phyloP scores from a whole-genome alignment of 1,140 invertebrate species.

The Trichogramma pretiosum region DNA sequence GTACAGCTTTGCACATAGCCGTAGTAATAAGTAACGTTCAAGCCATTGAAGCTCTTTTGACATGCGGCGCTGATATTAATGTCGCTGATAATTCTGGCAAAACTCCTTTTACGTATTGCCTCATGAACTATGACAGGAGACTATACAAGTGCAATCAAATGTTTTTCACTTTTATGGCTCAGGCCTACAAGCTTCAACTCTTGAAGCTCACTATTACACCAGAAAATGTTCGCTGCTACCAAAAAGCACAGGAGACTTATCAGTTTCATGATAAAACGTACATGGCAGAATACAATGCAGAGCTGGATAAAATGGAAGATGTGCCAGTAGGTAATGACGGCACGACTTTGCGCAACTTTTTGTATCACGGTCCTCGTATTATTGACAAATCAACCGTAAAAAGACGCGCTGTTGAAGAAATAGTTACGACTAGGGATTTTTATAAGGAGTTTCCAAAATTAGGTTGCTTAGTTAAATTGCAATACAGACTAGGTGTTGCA shows the following conservation, averaged over 20 bases:
- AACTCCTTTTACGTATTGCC: constrained; percentile 5
- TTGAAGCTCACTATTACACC: not conserved
- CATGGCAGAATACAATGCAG: not conserved
- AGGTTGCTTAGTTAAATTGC: constrained; percentile 6
- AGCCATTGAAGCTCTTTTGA: constrained; percentile 4
- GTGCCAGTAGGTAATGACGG: not conserved
- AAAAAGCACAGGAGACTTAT: not conserved
- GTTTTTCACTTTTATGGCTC: constrained; percentile 9
- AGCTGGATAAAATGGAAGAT: constrained; percentile 14
- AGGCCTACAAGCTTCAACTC: constrained; percentile 8
- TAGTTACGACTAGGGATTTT: constrained; percentile 7
- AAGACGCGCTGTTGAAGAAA: constrained; percentile 2
- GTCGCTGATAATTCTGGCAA: not conserved
- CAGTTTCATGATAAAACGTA: constrained; percentile 7
- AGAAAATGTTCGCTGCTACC: constrained; percentile 6
- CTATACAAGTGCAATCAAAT: constrained; percentile 4
- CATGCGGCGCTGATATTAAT: constrained; percentile 8
- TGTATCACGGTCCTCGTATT: not conserved
- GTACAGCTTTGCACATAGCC: constrained; percentile 10
- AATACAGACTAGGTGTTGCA: constrained; percentile 7
- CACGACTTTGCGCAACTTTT: not conserved
- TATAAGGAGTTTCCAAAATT: constrained; percentile 8
- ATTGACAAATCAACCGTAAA: constrained; percentile 6
- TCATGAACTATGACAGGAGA: constrained; percentile 3
- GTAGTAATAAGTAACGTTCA: constrained; percentile 6